Conservation (phyloP, 2,113 vertebrate species). For the Pachypanchax playfairii region DNA sequence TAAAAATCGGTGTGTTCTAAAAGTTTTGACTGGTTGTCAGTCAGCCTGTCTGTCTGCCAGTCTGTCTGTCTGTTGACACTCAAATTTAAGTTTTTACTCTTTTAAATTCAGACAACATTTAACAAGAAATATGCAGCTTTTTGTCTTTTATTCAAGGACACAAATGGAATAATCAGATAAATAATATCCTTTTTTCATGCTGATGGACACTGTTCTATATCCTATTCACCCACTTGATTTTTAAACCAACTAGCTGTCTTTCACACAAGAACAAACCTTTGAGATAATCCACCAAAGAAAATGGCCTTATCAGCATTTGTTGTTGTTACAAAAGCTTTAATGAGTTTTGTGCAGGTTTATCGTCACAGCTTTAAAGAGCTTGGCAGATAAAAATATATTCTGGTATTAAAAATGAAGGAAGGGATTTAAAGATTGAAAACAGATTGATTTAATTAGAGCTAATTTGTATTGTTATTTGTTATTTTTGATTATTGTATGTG, state of each 20-base stretch:
- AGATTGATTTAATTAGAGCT: conserved; percentile 1
- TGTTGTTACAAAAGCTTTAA: conserved; percentile 36
- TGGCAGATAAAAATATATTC: conserved; percentile 22
- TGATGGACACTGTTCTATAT: conserved; percentile 35
- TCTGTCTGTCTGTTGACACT: conserved; percentile 60
- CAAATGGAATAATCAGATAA: conserved; percentile 51
- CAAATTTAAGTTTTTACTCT: conserved; percentile 31
- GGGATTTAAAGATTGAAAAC: conserved; percentile 14
- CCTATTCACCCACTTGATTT: conserved; percentile 33
- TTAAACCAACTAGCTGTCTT: conserved; percentile 12
- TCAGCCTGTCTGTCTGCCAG: too few species aligned
- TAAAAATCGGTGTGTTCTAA: too few species aligned
- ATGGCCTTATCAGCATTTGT: conserved; percentile 28
- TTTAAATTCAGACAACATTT: conserved; percentile 34
- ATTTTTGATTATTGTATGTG: too few species aligned
- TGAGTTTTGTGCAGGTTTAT: conserved; percentile 45
- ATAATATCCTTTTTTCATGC: conserved; percentile 32
- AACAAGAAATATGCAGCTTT: conserved; percentile 27
- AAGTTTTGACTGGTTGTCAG: too few species aligned
- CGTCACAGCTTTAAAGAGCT: conserved; percentile 16
- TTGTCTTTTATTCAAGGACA: conserved; percentile 32
- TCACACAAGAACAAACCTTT: conserved; percentile 44
- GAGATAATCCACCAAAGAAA: conserved; percentile 46
- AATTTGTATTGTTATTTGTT: neutral
- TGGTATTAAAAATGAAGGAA: conserved; percentile 7